Conservation (phyloP, 2,113 vertebrate species). For the Fregetta grallaria region DNA sequence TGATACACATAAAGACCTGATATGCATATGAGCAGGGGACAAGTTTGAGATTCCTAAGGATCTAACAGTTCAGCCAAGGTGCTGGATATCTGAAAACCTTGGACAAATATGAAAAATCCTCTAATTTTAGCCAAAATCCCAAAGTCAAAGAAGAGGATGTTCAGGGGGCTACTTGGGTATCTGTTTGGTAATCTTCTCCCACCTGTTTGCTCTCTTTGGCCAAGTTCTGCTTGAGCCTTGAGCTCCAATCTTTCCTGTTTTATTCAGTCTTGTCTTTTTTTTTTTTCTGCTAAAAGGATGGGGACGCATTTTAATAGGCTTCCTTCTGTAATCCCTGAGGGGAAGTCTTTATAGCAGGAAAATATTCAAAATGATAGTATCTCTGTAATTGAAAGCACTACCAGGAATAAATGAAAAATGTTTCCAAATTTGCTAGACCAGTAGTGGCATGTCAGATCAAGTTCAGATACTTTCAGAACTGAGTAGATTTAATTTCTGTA, state of each 20-base stretch:
- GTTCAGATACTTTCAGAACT: not conserved
- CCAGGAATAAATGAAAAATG: slow-evolving; percentile 9
- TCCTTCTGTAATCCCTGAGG: slow-evolving; percentile 14
- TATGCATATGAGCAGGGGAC: not conserved
- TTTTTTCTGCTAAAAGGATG: not conserved
- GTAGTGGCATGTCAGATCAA: not conserved
- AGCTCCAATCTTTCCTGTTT: not conserved
- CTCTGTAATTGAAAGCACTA: slow-evolving; percentile 54
- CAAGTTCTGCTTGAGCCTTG: not conserved
- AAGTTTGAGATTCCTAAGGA: not conserved
- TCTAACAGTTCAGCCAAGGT: not conserved
- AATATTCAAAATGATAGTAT: slow-evolving; percentile 56
- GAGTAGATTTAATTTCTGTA: not conserved
- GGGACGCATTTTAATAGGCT: slow-evolving; percentile 10
- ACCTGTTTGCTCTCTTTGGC: not conserved
- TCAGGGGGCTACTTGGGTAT: not conserved
- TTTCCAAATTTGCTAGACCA: not conserved
- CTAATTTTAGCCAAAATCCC: not conserved
- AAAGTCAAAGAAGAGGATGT: not conserved
- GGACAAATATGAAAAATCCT: not conserved
- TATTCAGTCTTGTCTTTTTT: not conserved
- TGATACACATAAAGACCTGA: not conserved
- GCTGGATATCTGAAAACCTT: not conserved
- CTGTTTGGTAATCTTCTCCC: not conserved
- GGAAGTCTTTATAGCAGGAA: slow-evolving; percentile 1